These are phyloP conservation scores for Seriola rivoliana DNA, from an alignment of 2,113 vertebrate species.

Conservation along the genomic window DNA sequence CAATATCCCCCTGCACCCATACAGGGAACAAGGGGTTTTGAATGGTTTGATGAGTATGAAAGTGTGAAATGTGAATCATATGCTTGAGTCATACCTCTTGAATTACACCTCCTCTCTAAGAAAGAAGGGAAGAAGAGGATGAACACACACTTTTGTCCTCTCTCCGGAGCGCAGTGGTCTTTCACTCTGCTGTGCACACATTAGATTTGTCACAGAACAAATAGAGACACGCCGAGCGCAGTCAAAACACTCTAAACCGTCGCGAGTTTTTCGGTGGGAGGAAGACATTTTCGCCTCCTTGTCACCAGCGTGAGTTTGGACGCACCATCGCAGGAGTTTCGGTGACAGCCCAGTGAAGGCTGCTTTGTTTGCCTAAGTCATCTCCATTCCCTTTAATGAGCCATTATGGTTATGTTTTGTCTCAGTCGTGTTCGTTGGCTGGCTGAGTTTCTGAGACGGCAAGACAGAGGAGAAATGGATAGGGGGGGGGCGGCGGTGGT, in stretches of 20 bases:
- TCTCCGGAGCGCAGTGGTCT: slow-evolving; percentile 48
- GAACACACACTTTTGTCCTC: slow-evolving; percentile 27
- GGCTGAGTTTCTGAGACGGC: slow-evolving; percentile 73
- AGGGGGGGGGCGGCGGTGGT: slow-evolving; percentile 6
- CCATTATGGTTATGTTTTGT: slow-evolving; percentile 82
- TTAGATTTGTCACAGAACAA: slow-evolving; percentile 73
- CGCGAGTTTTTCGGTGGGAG: slow-evolving; percentile 62
- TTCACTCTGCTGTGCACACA: slow-evolving; percentile 62
- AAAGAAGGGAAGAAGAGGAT: slow-evolving; percentile 10
- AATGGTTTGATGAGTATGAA: not conserved
- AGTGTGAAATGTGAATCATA: slow-evolving; percentile 18
- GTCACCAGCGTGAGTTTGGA: slow-evolving; percentile 71
- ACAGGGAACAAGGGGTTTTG: not conserved
- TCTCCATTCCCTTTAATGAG: slow-evolving; percentile 85
- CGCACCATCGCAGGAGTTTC: slow-evolving; percentile 72
- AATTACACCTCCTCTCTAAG: slow-evolving; percentile 25
- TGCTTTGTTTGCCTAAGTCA: slow-evolving; percentile 86
- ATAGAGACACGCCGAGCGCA: slow-evolving; percentile 58
- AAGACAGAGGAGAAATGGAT: slow-evolving; percentile 64
- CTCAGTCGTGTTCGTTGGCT: slow-evolving; percentile 77
- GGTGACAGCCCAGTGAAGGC: slow-evolving; percentile 83
- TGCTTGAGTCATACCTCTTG: slow-evolving; percentile 7
- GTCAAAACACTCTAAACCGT: slow-evolving; percentile 68
- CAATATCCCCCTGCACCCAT: not conserved
- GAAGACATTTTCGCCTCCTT: slow-evolving; percentile 73